A percentile compares a stretch with the other conserved stretches of the same genome.
These are phyloP conservation scores for Macrosiphum euphorbiae DNA, from an alignment of 2,888 invertebrate genomes.

Conservation along the genomic window DNA sequence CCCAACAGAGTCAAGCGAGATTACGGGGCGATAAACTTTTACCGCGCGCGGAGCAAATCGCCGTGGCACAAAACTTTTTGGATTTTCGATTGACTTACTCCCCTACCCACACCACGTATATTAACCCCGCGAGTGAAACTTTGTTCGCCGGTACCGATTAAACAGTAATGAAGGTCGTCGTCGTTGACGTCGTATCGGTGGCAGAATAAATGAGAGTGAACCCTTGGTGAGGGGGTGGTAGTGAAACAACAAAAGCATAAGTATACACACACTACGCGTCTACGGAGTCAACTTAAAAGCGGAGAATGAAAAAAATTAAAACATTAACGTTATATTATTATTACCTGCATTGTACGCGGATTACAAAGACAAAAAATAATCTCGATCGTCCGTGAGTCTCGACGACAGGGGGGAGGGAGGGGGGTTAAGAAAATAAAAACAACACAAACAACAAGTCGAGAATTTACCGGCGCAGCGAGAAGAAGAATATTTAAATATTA, in stretches of 20 bases:
- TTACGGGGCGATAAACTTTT: conserved; percentile 48
- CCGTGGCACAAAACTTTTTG: conserved; percentile 38
- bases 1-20: background rate
- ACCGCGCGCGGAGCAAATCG: background rate
- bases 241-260: background rate
- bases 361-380: background rate
- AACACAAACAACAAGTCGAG: background rate
- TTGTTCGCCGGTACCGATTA: conserved; percentile 38
- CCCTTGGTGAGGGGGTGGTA: background rate
- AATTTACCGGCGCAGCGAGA: background rate
- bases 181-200: conserved; percentile 5
- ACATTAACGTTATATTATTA: background rate
- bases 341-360: background rate
- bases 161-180: conserved; percentile 50
- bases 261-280: background rate
- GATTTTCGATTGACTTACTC: conserved; percentile 44
- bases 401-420: background rate
- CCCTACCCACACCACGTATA: background rate
- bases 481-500: background rate
- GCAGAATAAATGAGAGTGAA: background rate
- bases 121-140: conserved; percentile 15
- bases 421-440: background rate
- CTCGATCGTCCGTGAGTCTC: background rate
- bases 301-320: background rate
- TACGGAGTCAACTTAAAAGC: background rate